These are phyloP conservation scores for Mamestra brassicae DNA, from an alignment of 2,888 invertebrate genomes.

Conservation along the genomic window DNA sequence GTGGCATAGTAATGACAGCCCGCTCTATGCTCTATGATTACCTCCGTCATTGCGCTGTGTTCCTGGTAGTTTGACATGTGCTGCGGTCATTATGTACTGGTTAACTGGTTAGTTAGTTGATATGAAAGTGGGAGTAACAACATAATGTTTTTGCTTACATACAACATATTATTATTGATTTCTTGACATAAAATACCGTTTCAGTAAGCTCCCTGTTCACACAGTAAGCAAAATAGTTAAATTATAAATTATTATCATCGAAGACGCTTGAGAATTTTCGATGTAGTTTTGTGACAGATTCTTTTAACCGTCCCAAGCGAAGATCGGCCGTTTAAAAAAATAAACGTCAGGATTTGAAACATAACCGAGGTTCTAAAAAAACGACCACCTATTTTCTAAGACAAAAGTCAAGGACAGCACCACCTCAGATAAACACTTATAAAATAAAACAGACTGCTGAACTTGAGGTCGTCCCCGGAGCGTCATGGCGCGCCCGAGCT, in stretches of 20 bases:
- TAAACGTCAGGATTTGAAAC: neutral
- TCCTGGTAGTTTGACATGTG: neutral
- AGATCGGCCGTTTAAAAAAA: neutral
- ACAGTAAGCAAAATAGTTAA: too few species aligned
- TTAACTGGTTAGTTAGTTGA: neutral
- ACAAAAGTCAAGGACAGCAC: neutral
- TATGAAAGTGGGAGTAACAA: neutral
- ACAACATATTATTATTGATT: too few species aligned
- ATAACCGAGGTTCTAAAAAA: neutral
- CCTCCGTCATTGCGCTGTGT: neutral
- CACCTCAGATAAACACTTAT: constrained; percentile 20
- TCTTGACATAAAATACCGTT: too few species aligned
- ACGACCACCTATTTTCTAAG: neutral
- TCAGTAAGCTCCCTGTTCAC: too few species aligned
- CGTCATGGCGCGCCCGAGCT: constrained; percentile 14
- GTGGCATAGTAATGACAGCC: neutral
- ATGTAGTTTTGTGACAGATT: too few species aligned
- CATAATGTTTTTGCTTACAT: too few species aligned
- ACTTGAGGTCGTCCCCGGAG: neutral
- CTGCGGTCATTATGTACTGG: neutral
- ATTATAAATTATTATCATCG: too few species aligned
- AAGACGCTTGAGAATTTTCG: too few species aligned
- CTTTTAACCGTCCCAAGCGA: too few species aligned
- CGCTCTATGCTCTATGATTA: neutral
- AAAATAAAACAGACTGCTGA: constrained; percentile 15